These are phyloP conservation scores for Monochamus alternatus DNA, from an alignment of 2,888 invertebrate genomes.

Conservation along the genomic window DNA sequence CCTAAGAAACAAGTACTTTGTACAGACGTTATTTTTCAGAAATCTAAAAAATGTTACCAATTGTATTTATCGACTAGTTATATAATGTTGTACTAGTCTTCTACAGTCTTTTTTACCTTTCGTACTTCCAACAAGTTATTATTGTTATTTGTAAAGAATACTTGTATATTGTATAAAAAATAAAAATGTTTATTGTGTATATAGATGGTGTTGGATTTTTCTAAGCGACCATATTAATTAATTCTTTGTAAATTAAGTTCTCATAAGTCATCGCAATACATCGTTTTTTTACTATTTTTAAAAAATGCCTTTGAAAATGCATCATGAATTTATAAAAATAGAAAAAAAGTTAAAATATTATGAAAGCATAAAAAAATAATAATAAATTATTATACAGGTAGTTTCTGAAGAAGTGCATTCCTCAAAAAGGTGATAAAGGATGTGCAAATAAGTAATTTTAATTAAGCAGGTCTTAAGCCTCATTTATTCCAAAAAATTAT, in stretches of 20 bases:
- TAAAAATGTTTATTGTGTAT: constrained; percentile 59
- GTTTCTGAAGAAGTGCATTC: too few relatives aligned
- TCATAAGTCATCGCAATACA: background rate
- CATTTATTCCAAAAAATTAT: too few relatives aligned
- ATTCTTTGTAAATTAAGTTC: background rate
- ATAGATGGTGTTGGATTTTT: constrained; percentile 53
- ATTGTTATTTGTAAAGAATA: constrained; percentile 62
- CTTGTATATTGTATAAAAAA: constrained; percentile 61
- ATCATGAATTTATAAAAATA: too few relatives aligned
- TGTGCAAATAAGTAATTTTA: too few relatives aligned
- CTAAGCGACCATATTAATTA: background rate
- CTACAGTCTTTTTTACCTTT: constrained; percentile 64
- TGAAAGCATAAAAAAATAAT: too few relatives aligned
- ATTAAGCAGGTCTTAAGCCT: too few relatives aligned
- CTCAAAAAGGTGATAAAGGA: too few relatives aligned
- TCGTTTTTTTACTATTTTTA: too few relatives aligned
- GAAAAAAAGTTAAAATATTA: too few relatives aligned
- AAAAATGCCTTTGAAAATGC: too few relatives aligned
- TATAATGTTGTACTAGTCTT: constrained; percentile 69
- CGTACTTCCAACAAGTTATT: constrained; percentile 52
- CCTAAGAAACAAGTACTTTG: constrained; percentile 36
- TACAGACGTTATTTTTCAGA: constrained; percentile 37
- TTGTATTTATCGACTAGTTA: constrained; percentile 53
- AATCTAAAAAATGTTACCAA: constrained; percentile 42
- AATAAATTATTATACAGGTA: too few relatives aligned